Percentiles rank a stretch among this genome's conserved stretches.
Evolutionary conservation across 2,113 vertebrate species (phyloP).

Genomic region (Galeopterus variegatus): DNA sequence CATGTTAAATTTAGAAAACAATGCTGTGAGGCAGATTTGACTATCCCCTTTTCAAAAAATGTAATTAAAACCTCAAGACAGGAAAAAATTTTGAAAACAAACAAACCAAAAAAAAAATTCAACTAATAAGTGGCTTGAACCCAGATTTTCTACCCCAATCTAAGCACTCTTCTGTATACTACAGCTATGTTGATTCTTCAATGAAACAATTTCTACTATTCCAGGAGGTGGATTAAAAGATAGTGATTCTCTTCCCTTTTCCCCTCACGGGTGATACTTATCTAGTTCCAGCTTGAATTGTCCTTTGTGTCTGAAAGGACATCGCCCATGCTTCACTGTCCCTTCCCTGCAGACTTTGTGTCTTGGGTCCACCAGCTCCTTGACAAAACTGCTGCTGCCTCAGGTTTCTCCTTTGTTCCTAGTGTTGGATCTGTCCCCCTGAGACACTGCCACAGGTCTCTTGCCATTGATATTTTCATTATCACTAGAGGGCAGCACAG

Average conservation of each 20-base stretch:
- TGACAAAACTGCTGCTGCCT: neutral
- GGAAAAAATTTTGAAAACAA: neutral
- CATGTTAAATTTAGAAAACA: neutral
- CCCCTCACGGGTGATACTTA: neutral
- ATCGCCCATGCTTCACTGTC: neutral
- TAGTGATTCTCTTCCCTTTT: neutral
- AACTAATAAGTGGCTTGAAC: neutral
- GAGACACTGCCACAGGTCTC: neutral
- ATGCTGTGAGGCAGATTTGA: neutral
- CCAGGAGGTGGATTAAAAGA: neutral
- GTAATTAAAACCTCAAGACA: slow-evolving; percentile 29
- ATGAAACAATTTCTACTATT: neutral
- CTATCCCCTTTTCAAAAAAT: slow-evolving; percentile 40
- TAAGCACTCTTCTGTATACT: neutral
- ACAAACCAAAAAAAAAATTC: neutral
- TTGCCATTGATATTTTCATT: neutral
- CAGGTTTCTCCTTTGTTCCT: neutral
- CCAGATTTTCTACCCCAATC: neutral
- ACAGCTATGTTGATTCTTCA: neutral
- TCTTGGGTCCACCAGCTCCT: neutral
- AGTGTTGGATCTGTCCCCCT: neutral
- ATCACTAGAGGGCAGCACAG: neutral
- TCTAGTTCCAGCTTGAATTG: neutral
- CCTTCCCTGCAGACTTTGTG: neutral
- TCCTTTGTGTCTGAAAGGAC: neutral